These are phyloP conservation scores for Diarsia rubi DNA, from an alignment of 2,888 invertebrate species.

Conservation along the genomic window DNA sequence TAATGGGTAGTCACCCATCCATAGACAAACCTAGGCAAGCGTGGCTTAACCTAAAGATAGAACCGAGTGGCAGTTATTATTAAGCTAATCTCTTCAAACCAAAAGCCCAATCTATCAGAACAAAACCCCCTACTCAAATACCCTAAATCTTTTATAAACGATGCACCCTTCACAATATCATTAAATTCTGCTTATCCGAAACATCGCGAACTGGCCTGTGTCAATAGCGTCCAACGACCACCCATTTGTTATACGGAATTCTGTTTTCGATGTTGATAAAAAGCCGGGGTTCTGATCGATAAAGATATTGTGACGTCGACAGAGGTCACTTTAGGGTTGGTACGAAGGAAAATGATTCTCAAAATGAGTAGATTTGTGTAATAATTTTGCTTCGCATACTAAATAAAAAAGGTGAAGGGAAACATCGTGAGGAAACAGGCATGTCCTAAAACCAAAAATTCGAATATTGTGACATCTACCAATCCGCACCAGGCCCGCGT, in stretches of 20 bases:
- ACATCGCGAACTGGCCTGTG: slow-evolving; percentile 60
- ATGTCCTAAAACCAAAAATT: too few relatives aligned
- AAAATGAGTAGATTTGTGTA: not conserved
- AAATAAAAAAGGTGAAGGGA: not conserved
- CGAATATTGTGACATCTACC: too few relatives aligned
- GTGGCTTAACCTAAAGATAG: too few relatives aligned
- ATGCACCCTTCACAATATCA: slow-evolving; percentile 61
- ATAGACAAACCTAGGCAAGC: too few relatives aligned
- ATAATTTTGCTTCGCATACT: not conserved
- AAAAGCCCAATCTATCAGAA: not conserved
- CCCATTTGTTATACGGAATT: slow-evolving; percentile 69
- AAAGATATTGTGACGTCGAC: slow-evolving; percentile 68
- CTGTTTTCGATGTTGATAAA: slow-evolving; percentile 75
- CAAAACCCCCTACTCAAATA: not conserved
- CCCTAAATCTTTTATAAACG: slow-evolving; percentile 45
- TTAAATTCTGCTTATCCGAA: slow-evolving; percentile 64
- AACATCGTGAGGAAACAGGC: too few relatives aligned
- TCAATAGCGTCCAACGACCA: slow-evolving; percentile 65
- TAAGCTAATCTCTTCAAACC: not conserved
- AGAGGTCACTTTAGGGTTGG: slow-evolving; percentile 66
- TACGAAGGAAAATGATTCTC: not conserved
- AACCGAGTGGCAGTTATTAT: too few relatives aligned
- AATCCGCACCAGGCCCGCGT: too few relatives aligned
- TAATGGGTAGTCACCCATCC: too few relatives aligned
- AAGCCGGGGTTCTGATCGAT: slow-evolving; percentile 65